A percentile compares a stretch with the other conserved stretches of the same genome.
These are phyloP conservation scores for Diarsia rubi DNA, from an alignment of 2,888 invertebrate species.

Conservation along the genomic window DNA sequence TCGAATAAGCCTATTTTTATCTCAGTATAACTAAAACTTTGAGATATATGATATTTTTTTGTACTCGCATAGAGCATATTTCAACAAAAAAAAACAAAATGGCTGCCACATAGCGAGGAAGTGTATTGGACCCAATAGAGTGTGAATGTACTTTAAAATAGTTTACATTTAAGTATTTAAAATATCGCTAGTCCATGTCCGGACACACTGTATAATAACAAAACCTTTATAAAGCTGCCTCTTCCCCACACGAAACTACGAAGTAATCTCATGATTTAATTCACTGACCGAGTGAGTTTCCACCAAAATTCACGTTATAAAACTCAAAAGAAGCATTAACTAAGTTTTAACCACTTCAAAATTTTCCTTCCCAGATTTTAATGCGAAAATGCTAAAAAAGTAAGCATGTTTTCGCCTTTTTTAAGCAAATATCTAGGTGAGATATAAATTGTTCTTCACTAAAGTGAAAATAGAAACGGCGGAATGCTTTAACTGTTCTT, in stretches of 20 bases:
- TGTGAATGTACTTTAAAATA: too few species aligned
- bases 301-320: constrained; percentile 8
- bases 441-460: not conserved
- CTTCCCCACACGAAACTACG: not conserved
- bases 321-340: not conserved
- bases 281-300: not conserved
- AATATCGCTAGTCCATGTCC: too few species aligned
- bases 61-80: too few species aligned
- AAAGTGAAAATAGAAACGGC: constrained; percentile 5
- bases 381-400: constrained; percentile 4
- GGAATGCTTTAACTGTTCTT: not conserved
- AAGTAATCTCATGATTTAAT: constrained; percentile 8
- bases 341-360: constrained; percentile 10
- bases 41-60: too few species aligned
- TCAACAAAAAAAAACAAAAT: too few species aligned
- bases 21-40: too few species aligned
- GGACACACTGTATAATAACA: too few species aligned
- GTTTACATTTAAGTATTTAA: too few species aligned
- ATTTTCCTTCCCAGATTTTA: not conserved
- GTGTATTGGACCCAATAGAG: too few species aligned
- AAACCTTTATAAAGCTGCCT: too few species aligned
- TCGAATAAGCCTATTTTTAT: too few species aligned
- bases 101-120: too few species aligned
- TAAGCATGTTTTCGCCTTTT: not conserved
- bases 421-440: not conserved